Evolutionary conservation across 1,140 invertebrate genomes (phyloP).

Genomic region (Drosophila malerkotliana): DNA sequence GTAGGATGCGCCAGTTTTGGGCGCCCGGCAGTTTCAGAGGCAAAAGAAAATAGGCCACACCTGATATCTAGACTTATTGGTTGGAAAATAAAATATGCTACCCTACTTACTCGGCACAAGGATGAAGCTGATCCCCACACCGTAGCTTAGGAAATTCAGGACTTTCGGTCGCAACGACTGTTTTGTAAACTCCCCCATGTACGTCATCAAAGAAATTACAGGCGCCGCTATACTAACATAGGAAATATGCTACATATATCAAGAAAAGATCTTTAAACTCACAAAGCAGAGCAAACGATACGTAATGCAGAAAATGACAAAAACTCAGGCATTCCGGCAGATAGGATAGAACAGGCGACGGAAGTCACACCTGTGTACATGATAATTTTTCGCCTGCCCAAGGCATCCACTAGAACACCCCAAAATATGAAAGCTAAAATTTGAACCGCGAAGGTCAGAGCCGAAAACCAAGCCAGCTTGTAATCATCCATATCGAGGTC

Average conservation of each 20-base stretch:
- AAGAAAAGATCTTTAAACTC: conserved; percentile 5
- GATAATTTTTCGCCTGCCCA: conserved; percentile 49
- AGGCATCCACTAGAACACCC: conserved; percentile 41
- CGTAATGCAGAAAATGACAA: conserved; percentile 48
- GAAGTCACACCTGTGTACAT: neutral
- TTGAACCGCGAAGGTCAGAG: conserved; percentile 11
- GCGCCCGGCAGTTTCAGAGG: neutral
- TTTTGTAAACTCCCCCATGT: conserved; percentile 52
- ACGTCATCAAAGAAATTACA: conserved; percentile 13
- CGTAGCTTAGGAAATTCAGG: conserved; percentile 27
- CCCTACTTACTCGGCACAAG: conserved; percentile 39
- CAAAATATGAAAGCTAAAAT: conserved; percentile 4
- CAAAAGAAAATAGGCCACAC: conserved; percentile 14
- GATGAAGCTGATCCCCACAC: conserved; percentile 36
- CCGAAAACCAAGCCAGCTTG: conserved; percentile 20
- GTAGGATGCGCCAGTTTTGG: conserved; percentile 35
- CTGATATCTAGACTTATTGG: conserved; percentile 1
- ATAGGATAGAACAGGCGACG: conserved; percentile 7
- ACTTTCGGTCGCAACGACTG: conserved; percentile 40
- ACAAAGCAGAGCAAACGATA: conserved; percentile 22
- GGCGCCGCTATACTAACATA: conserved; percentile 31
- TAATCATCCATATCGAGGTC: conserved; percentile 21
- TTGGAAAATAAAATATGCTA: neutral
- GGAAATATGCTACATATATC: neutral
- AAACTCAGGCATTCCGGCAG: conserved; percentile 50